Percentiles rank a stretch among this genome's conserved stretches.
These are phyloP conservation scores for Phyllostomus hastatus DNA, from an alignment of 2,113 vertebrate genomes.

Conservation along the genomic window DNA sequence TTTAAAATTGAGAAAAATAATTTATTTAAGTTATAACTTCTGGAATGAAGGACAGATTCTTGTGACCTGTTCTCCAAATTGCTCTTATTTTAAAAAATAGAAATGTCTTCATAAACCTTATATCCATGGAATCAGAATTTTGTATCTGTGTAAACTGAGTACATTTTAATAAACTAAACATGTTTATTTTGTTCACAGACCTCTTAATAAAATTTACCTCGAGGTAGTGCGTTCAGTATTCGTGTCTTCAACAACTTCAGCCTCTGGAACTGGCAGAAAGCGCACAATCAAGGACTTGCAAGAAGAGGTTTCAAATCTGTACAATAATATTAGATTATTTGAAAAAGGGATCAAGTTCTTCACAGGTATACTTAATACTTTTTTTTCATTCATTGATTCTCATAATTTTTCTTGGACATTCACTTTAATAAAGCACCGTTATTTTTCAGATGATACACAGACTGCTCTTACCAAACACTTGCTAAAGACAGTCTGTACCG, in stretches of 20 bases:
- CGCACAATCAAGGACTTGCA: constrained; percentile 94
- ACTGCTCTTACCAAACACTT: constrained; percentile 88
- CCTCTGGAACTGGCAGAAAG: constrained; percentile 88
- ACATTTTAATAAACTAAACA: neutral
- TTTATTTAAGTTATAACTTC: constrained; percentile 2
- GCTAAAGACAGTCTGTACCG: constrained; percentile 92
- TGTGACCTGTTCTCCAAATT: constrained; percentile 6
- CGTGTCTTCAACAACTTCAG: constrained; percentile 86
- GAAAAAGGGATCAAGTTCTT: constrained; percentile 93
- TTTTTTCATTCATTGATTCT: neutral
- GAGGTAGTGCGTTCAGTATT: constrained; percentile 92
- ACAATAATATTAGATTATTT: constrained; percentile 94
- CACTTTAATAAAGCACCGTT: constrained; percentile 24
- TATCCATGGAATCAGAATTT: neutral
- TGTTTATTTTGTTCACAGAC: constrained; percentile 80
- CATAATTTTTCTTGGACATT: neutral
- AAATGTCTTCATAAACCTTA: neutral
- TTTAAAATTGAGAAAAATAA: neutral
- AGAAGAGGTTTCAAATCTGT: constrained; percentile 93
- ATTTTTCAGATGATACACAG: constrained; percentile 93
- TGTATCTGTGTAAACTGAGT: neutral
- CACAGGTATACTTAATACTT: constrained; percentile 82
- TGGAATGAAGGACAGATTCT: neutral
- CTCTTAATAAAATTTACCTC: constrained; percentile 91
- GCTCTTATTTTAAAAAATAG: constrained; percentile 8